phyloP scores from a whole-genome alignment of 2,888 invertebrate species.

The Spilosoma lubricipeda region DNA sequence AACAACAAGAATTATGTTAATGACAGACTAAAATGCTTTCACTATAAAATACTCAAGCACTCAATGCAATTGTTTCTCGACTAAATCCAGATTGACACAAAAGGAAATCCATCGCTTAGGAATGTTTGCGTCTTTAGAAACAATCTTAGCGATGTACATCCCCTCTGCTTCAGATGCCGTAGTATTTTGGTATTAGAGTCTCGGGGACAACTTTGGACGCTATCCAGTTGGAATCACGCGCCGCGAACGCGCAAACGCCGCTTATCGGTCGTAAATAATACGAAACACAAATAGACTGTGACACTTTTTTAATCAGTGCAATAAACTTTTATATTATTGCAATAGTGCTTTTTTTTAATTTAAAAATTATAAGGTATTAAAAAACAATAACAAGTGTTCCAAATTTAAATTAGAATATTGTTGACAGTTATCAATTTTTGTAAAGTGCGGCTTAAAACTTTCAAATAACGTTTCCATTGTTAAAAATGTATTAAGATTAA shows the following conservation, averaged over 20 bases:
- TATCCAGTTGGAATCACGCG: conserved; percentile 77
- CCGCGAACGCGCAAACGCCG: conserved; percentile 64
- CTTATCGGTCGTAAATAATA: conserved; percentile 49
- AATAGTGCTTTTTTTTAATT: not conserved
- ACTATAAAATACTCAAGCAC: conserved; percentile 29
- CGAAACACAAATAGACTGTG: conserved; percentile 37
- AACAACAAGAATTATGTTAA: conserved; percentile 5
- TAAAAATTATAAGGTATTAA: not conserved
- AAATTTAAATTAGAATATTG: conserved; percentile 17
- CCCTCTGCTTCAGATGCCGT: conserved; percentile 74
- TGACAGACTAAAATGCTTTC: conserved; percentile 17
- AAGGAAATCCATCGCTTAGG: conserved; percentile 49
- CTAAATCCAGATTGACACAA: conserved; percentile 50
- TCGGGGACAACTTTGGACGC: conserved; percentile 82
- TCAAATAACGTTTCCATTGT: conserved; percentile 19
- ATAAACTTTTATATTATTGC: no score
- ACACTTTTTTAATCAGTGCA: not conserved
- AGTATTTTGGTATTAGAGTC: conserved; percentile 81
- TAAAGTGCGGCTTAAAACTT: conserved; percentile 25
- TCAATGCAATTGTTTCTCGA: conserved; percentile 35
- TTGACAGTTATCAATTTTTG: conserved; percentile 24
- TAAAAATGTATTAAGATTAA: conserved; percentile 40
- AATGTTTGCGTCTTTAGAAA: conserved; percentile 55
- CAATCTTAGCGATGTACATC: conserved; percentile 71
- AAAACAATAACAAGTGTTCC: conserved; percentile 11